Evolutionary conservation across 2,797 vertebrate species (phyloP).

Genomic region (Tolypeutes matacus): DNA sequence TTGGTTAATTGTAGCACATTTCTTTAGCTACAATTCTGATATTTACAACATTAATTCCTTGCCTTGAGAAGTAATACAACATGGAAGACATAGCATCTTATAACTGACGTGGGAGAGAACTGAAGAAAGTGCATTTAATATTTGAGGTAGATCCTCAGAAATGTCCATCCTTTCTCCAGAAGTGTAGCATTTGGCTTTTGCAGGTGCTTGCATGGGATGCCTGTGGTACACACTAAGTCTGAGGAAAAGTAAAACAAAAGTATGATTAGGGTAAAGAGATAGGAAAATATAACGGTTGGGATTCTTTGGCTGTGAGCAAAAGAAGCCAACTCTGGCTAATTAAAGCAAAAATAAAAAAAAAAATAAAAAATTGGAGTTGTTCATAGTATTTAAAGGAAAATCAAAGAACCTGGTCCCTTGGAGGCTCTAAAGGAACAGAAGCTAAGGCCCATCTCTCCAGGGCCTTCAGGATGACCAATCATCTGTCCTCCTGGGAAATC

Average conservation of each 20-base stretch:
- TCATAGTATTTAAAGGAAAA: neutral
- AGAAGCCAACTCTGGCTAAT: neutral
- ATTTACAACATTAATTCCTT: neutral
- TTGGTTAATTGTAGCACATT: neutral
- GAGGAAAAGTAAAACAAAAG: neutral
- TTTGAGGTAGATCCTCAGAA: neutral
- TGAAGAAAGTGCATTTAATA: neutral
- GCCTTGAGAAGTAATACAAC: neutral
- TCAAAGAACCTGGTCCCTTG: neutral
- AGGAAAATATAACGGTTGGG: neutral
- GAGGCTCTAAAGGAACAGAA: neutral
- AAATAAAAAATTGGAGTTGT: neutral
- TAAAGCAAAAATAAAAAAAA: neutral
- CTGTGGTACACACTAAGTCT: neutral
- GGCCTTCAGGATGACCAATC: neutral
- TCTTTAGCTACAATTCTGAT: neutral
- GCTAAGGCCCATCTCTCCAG: neutral
- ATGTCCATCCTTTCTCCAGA: neutral
- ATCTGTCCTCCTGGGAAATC: neutral
- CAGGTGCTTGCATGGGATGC: neutral
- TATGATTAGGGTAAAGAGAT: neutral
- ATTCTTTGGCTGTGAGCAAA: constrained; percentile 1
- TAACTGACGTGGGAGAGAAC: neutral
- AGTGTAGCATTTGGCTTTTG: neutral
- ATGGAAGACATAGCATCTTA: neutral